These are phyloP conservation scores for Argyrosomus regius DNA, from an alignment of 2,797 vertebrate genomes.

Conservation along the genomic window DNA sequence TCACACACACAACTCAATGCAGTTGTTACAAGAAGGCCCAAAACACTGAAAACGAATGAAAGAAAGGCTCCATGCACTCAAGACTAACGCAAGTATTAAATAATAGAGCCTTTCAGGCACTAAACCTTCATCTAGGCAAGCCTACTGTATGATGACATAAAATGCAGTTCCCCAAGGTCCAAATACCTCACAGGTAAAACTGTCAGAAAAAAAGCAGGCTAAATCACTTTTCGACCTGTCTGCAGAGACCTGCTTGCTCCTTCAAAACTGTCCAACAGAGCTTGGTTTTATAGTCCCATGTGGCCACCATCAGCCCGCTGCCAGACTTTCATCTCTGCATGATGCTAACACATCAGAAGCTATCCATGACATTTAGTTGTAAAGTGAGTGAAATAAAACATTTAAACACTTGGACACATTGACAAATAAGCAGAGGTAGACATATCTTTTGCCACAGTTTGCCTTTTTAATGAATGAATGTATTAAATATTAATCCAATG, in stretches of 20 bases:
- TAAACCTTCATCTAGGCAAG: background rate
- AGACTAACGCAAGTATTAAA: background rate
- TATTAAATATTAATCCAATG: constrained; percentile 66
- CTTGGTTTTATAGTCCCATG: constrained; percentile 35
- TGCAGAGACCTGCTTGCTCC: background rate
- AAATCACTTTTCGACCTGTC: background rate
- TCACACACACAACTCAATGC: background rate
- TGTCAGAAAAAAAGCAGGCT: background rate
- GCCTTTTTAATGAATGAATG: constrained; percentile 70
- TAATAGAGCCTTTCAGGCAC: background rate
- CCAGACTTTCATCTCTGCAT: constrained; percentile 59
- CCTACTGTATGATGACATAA: background rate
- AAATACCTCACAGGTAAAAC: background rate
- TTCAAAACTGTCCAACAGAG: constrained; percentile 20
- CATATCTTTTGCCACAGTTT: constrained; percentile 42
- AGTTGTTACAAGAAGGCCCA: background rate
- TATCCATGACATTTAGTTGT: constrained; percentile 41
- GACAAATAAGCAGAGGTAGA: constrained; percentile 43
- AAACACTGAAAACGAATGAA: background rate
- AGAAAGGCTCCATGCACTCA: background rate
- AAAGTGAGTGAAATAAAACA: constrained; percentile 25
- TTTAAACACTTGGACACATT: constrained; percentile 1
- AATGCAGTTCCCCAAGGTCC: background rate
- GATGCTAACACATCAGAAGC: constrained; percentile 54
- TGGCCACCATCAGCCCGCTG: constrained; percentile 32